A percentile compares a stretch with the other conserved stretches of the same genome.
Evolutionary conservation across 2,797 vertebrate genomes (phyloP).

Genomic region (Natrix natrix): DNA sequence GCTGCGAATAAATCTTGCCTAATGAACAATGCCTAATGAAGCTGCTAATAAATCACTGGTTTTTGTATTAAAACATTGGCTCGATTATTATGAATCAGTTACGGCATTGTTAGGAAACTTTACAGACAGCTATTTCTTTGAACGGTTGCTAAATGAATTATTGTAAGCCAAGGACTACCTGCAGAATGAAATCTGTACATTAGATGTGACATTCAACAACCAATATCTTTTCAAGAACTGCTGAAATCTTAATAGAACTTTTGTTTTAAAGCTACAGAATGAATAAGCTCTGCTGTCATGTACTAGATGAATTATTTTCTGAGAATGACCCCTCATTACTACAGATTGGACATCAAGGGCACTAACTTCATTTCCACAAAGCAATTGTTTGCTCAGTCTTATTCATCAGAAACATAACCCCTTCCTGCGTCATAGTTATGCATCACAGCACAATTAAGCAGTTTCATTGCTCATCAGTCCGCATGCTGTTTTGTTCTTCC

Average conservation of each 20-base stretch:
- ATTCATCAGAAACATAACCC: not conserved
- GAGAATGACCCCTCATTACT: not conserved
- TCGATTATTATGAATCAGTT: no score
- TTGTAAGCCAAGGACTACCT: not conserved
- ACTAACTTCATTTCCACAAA: not conserved
- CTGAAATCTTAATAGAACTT: slow-evolving; percentile 10
- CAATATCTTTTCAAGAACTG: slow-evolving; percentile 10
- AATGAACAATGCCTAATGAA: no score
- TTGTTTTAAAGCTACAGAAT: not conserved
- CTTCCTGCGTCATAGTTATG: not conserved
- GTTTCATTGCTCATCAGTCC: not conserved
- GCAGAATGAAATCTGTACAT: not conserved
- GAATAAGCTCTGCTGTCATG: slow-evolving; percentile 25
- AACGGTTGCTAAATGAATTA: not conserved
- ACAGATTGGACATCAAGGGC: not conserved
- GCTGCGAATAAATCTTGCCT: no score
- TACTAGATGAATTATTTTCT: not conserved
- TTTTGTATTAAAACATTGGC: no score
- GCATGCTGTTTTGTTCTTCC: not conserved
- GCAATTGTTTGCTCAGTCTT: not conserved
- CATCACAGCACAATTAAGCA: no score
- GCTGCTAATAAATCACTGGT: no score
- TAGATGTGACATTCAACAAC: slow-evolving; percentile 32
- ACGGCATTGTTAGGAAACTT: no score
- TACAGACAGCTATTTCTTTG: not conserved